phyloP scores from a whole-genome alignment of 2,888 invertebrate species.

The Brenthis daphne region DNA sequence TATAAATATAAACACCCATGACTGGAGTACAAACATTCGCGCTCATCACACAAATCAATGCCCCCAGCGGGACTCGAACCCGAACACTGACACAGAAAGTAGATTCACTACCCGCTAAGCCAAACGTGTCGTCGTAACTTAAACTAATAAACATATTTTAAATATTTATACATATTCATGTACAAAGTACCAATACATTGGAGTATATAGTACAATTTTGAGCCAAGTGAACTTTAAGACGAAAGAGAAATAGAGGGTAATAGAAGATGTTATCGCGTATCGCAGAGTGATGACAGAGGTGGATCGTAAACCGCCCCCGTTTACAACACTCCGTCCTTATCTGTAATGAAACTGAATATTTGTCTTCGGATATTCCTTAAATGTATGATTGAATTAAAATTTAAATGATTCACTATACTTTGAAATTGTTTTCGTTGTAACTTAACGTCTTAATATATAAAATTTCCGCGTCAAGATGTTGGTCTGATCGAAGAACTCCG shows the following conservation, averaged over 20 bases:
- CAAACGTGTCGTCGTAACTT: no score
- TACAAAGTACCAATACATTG: background rate
- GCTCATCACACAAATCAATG: no score
- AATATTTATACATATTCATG: no score
- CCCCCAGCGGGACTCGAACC: no score
- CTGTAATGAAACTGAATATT: constrained; percentile 32
- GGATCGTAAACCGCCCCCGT: constrained; percentile 31
- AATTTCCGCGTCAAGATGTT: no score
- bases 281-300: constrained; percentile 32
- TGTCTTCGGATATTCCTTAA: constrained; percentile 9
- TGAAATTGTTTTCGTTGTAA: background rate
- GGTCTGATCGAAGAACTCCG: no score
- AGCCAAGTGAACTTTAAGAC: background rate
- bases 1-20: no score
- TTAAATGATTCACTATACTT: background rate
- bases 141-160: background rate
- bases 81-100: no score
- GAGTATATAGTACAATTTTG: constrained; percentile 2
- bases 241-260: constrained; percentile 6
- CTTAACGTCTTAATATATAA: no score
- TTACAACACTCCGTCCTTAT: constrained; percentile 26
- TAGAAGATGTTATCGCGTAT: constrained; percentile 29
- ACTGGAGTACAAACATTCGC: no score
- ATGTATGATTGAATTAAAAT: constrained; percentile 1
- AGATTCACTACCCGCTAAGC: no score